Evolutionary conservation across 1,140 invertebrate species (phyloP), one percentile per base, ranked within the genome.

Genomic region (Theocolax elegans): DNA sequence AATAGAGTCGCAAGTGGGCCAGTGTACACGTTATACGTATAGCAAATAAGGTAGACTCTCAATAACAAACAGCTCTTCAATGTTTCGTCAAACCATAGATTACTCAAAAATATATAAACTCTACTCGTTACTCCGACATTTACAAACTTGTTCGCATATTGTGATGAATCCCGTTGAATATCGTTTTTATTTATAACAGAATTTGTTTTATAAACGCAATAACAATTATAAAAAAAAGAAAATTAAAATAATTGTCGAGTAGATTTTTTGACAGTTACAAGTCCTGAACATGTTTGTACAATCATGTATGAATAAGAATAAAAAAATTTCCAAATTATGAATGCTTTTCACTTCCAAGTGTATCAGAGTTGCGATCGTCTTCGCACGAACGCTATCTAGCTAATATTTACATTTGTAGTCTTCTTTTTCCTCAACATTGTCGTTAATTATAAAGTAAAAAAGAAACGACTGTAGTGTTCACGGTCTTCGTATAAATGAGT

Each of bases 51-150:
- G 54, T 71, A 72, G 53, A 66, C 67, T 72, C 62, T 58, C 65
- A 71, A 71, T 68, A 78, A 73, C 74, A 81, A 75, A 78, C 76
- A 80, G 78, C 78, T 80, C 77, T 81, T 73, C 78, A 77, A 81
- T 79, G 75, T 73, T 70, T 23, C 31, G 46, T 74, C 49, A 67
- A 69, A 65, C 66, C 60, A 71, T 73, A 58, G 35, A 35, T 60
- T 72, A 66, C 73, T 77, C 58, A 74, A 81, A 80, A 78, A 68
- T 77, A 76, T 79, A 75, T 77, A 79, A 80, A 80, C 72, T 73
- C 64, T 74, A 68, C 73, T 64, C 38, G 27, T 69, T 73, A 69
- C 56, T 46, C 53, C 60, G 51, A 59, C 51, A 63, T 67, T 68
- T 72, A 67, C 35, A 58, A 46, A 73, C 64, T 60, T 69, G 13